A percentile compares a stretch with the other conserved stretches of the same genome.
Evolutionary conservation across 2,113 vertebrate species (phyloP).

Genomic region (Colossoma macropomum): DNA sequence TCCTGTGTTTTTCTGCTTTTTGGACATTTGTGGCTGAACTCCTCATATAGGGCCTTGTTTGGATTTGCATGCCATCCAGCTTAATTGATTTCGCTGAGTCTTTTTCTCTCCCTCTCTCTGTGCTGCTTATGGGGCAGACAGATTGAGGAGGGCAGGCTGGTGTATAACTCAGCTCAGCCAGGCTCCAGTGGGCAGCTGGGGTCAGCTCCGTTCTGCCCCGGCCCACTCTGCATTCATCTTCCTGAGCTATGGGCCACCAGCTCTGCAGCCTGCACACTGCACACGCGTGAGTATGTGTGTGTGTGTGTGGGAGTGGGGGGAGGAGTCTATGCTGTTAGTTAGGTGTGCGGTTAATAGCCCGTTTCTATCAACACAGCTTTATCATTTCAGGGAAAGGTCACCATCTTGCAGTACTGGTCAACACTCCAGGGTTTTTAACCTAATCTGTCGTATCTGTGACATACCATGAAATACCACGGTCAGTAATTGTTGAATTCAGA

Average conservation of each 20-base stretch:
- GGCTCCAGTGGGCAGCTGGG: constrained; percentile 69
- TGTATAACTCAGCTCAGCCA: constrained; percentile 73
- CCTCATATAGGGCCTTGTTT: not conserved
- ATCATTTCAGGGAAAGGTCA: not conserved
- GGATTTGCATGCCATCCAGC: not conserved
- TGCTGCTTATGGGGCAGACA: constrained; percentile 69
- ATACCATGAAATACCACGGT: too few relatives aligned
- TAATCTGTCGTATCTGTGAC: too few relatives aligned
- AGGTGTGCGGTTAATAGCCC: constrained; percentile 51
- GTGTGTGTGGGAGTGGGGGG: constrained; percentile 9
- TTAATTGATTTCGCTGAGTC: constrained; percentile 13
- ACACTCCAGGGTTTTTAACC: too few relatives aligned
- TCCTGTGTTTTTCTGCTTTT: not conserved
- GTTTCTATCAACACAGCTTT: constrained; percentile 38
- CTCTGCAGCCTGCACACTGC: constrained; percentile 35
- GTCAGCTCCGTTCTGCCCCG: constrained; percentile 61
- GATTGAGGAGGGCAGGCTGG: constrained; percentile 47
- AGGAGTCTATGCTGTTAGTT: constrained; percentile 20
- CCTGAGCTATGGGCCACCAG: constrained; percentile 54
- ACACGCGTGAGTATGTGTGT: constrained; percentile 23
- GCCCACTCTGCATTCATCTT: constrained; percentile 59
- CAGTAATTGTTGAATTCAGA: too few relatives aligned
- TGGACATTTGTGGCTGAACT: not conserved
- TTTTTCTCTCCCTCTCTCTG: constrained; percentile 31
- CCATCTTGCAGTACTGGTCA: not conserved